A percentile compares a stretch with the other conserved stretches of the same genome.
These are phyloP conservation scores for Standfussiana lucernea DNA, from an alignment of 2,888 invertebrate genomes.

Conservation along the genomic window DNA sequence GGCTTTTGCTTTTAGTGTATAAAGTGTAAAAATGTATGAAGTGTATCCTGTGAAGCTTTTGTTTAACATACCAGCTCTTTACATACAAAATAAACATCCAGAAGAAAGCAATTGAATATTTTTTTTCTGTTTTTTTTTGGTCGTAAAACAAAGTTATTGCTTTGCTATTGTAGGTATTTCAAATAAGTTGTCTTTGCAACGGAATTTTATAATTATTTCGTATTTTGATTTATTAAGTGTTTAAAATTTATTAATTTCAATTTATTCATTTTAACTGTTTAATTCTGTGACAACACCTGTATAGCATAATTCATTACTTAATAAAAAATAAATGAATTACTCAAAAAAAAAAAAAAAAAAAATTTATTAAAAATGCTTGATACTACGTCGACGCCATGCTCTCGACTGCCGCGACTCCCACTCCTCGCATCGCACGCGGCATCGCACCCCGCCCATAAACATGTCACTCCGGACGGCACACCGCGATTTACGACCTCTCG, in stretches of 20 bases:
- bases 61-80: not conserved
- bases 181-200: not conserved
- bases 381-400: constrained; percentile 85
- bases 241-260: not conserved
- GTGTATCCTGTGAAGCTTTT: not conserved
- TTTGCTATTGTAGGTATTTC: not conserved
- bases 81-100: not conserved
- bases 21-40: not conserved
- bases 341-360: not conserved
- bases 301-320: not conserved
- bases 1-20: not conserved
- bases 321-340: not conserved
- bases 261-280: not conserved
- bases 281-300: not conserved
- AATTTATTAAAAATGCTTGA: constrained; percentile 50
- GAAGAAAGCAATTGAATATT: not conserved
- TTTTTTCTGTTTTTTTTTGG: too few species aligned
- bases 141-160: not conserved
- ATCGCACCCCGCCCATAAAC: constrained; percentile 90
- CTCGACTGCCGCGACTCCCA: constrained; percentile 86
- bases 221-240: not conserved
- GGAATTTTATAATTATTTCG: not conserved
- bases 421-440: constrained; percentile 79
- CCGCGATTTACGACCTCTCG: constrained; percentile 90
- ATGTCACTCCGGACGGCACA: constrained; percentile 88